Evolutionary conservation across 1,140 invertebrate species (phyloP).

Genomic region (Helicoverpa zea): DNA sequence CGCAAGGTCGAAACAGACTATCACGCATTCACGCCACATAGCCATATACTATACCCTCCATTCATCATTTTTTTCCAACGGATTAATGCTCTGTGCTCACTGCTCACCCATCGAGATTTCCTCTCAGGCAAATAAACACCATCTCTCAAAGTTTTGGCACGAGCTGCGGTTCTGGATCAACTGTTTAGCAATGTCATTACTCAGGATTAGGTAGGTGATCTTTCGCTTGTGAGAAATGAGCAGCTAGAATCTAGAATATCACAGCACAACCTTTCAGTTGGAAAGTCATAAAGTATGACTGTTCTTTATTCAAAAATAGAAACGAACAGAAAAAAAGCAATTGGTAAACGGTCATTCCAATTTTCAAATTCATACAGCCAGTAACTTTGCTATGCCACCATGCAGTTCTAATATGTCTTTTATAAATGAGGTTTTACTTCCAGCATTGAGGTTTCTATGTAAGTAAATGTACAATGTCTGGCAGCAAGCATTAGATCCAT

Average conservation of each 20-base stretch:
- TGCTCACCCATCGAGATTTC: background rate
- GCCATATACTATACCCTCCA: constrained; percentile 3
- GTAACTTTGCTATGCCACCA: too few species aligned
- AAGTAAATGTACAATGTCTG: constrained; percentile 36
- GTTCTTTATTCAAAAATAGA: background rate
- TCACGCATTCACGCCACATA: constrained; percentile 41
- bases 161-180: constrained; percentile 17
- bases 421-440: too few species aligned
- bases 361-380: too few species aligned
- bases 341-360: too few species aligned
- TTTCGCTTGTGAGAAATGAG: constrained; percentile 3
- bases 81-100: background rate
- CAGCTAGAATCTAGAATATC: too few species aligned
- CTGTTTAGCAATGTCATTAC: constrained; percentile 18
- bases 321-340: too few species aligned
- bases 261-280: too few species aligned
- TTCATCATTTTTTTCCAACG: constrained; percentile 42
- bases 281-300: background rate
- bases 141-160: constrained; percentile 12
- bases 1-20: constrained; percentile 47
- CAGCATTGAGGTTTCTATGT: constrained; percentile 22
- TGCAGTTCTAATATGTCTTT: too few species aligned
- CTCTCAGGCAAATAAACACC: constrained; percentile 4
- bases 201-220: constrained; percentile 27
- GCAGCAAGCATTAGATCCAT: constrained; percentile 50